Conservation (phyloP, 2,888 invertebrate species). For the Ennomos quercinarius region DNA sequence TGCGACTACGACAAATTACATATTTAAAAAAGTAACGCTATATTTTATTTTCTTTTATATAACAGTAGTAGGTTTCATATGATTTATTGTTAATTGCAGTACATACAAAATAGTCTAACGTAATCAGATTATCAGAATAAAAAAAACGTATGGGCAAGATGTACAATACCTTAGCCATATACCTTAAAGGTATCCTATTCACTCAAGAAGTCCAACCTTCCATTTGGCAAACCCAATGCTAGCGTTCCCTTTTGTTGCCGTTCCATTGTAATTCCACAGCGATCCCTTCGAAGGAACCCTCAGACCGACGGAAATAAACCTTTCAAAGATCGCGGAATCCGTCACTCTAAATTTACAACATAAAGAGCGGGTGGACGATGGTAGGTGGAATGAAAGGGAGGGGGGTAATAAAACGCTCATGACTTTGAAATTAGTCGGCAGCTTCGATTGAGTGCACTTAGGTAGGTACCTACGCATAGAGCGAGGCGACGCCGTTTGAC, state of each 20-base stretch:
- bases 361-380: constrained; percentile 27
- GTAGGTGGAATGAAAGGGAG: constrained; percentile 4
- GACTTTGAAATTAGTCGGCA: constrained; percentile 73
- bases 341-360: constrained; percentile 43
- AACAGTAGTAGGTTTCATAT: too few species aligned
- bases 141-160: neutral
- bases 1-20: too few species aligned
- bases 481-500: constrained; percentile 50
- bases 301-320: constrained; percentile 27
- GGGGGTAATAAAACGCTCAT: constrained; percentile 58
- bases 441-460: constrained; percentile 65
- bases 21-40: too few species aligned
- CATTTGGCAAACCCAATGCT: constrained; percentile 21
- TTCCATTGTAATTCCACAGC: constrained; percentile 18
- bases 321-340: constrained; percentile 32
- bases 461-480: constrained; percentile 56
- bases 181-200: neutral
- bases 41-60: too few species aligned
- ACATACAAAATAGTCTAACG: neutral
- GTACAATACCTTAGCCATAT: too few species aligned
- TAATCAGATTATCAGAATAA: too few species aligned
- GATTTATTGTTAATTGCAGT: too few species aligned
- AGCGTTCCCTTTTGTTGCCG: constrained; percentile 14
- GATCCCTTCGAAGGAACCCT: constrained; percentile 18
- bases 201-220: constrained; percentile 4